A percentile compares a stretch with the other conserved stretches of the same genome.
Conservation (phyloP, 2,797 vertebrate genomes). For the Macropodus opercularis region DNA sequence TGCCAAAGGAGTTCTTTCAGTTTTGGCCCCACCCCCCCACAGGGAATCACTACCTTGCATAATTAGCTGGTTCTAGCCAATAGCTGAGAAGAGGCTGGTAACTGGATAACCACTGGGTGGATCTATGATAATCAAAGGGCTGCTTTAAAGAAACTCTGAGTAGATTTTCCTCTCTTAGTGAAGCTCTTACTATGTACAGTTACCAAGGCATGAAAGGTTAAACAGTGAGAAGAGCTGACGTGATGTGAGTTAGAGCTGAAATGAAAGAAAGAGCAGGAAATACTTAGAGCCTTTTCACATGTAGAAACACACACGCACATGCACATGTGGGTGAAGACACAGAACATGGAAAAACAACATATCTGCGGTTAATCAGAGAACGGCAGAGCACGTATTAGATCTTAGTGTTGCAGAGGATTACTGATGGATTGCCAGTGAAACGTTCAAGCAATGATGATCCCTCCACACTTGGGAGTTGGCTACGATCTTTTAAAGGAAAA, state of each 20-base stretch:
- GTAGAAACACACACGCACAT: conserved; percentile 28
- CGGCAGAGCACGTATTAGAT: conserved; percentile 31
- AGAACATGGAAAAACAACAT: conserved; percentile 28
- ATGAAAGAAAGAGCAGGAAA: conserved; percentile 8
- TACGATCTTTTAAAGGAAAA: conserved; percentile 58
- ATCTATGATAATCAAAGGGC: conserved; percentile 86
- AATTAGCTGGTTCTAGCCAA: conserved; percentile 83
- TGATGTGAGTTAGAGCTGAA: conserved; percentile 5
- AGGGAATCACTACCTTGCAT: conserved; percentile 88
- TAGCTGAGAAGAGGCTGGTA: conserved; percentile 77
- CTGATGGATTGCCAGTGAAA: conserved; percentile 40
- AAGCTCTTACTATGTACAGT: conserved; percentile 56
- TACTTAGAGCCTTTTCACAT: conserved; percentile 4
- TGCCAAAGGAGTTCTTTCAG: conserved; percentile 89
- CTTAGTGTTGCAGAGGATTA: conserved; percentile 53
- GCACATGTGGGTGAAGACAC: conserved; percentile 19
- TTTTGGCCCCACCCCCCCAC: conserved; percentile 81
- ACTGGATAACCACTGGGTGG: conserved; percentile 85
- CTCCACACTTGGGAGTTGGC: conserved; percentile 37
- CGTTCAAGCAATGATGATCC: conserved; percentile 42
- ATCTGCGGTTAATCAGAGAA: conserved; percentile 40
- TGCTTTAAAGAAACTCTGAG: conserved; percentile 81
- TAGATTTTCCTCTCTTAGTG: conserved; percentile 63
- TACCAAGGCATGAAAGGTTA: conserved; percentile 45
- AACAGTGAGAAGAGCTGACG: conserved; percentile 44